Evolutionary conservation across 2,113 vertebrate genomes (phyloP), one percentile per base, ranked within the genome.

Genomic region (Nyctereutes procyonoides): DNA sequence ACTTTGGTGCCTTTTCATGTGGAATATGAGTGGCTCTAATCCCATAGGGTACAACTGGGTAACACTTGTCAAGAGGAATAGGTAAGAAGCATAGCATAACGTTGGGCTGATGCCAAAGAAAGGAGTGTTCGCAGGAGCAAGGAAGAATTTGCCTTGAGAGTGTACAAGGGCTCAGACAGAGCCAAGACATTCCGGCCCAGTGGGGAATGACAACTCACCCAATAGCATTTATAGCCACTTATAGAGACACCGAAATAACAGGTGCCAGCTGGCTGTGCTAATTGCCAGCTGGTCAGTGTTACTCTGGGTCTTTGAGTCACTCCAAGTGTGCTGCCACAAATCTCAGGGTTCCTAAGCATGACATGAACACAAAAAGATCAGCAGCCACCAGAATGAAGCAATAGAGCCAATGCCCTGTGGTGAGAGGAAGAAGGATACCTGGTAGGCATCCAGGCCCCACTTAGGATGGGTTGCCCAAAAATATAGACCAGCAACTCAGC

Each of bases 321-420:
- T 35, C 63, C 74, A 65, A 53, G 28, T 43, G 24, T 58, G 35
- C 60, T 82, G 63, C 89, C 77, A 14, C 69, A 93, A 77, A 43
- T 53, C 81, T 63, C 74, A 48, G 53, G 53, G 55, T 53, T 87
- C 73, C 81, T 76, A 91, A 69, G 53, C n/a, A 9, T 77, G 32
- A 73, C 35, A 35, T 2, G 28, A 56, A 63, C 63, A 55, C 20
- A 38, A 43, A 55, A 79, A 74, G 30, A 53, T 0, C 77, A 48
- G 55, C 20, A n/a, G 53, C 32, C 32, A 20, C 14, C 30, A 48
- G 62, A 32, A 77, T 38, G 30, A 86, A 13, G 30, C 6, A 32
- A 30, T n/a, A 63, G 48, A 63, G 53, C 19, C 6, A 35, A 3
- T 17, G 13, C n/a, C 11, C 15, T 51, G 51, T 11, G 35, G 19